Evolutionary conservation across 2,888 invertebrate species (phyloP).

Genomic region (Loripinus fragilis): DNA sequence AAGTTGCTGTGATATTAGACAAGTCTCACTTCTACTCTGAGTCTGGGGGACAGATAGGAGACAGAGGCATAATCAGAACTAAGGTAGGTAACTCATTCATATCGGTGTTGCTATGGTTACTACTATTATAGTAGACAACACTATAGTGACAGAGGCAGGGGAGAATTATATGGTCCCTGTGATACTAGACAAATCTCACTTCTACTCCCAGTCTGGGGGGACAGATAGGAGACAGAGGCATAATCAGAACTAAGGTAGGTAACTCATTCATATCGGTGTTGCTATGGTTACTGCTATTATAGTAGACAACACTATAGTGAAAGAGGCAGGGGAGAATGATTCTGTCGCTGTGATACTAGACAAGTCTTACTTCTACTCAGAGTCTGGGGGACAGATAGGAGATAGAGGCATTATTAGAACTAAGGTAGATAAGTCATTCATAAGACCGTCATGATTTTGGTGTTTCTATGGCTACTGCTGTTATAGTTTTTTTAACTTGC

Average conservation of each 20-base stretch:
- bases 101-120: neutral
- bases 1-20: constrained; percentile 88
- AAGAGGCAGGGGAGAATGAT: constrained; percentile 29
- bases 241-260: constrained; percentile 69
- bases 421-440: constrained; percentile 59
- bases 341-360: constrained; percentile 88
- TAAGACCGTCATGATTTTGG: too few relatives aligned
- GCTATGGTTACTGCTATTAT: neutral
- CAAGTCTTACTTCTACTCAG: constrained; percentile 97
- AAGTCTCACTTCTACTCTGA: constrained; percentile 98
- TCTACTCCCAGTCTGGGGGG: constrained; percentile 99
- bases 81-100: constrained; percentile 55
- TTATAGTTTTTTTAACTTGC: too few relatives aligned
- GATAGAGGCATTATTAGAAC: constrained; percentile 89
- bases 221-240: constrained; percentile 97
- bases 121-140: neutral
- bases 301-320: neutral
- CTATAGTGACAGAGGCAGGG: neutral
- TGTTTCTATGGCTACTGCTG: too few relatives aligned
- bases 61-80: constrained; percentile 88
- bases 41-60: constrained; percentile 98
- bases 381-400: constrained; percentile 98
- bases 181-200: constrained; percentile 94
- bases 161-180: constrained; percentile 49
- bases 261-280: neutral